A percentile compares a stretch with the other conserved stretches of the same genome.
These are phyloP conservation scores for Spondyliosoma cantharus DNA, from an alignment of 2,797 vertebrate genomes.

Conservation along the genomic window DNA sequence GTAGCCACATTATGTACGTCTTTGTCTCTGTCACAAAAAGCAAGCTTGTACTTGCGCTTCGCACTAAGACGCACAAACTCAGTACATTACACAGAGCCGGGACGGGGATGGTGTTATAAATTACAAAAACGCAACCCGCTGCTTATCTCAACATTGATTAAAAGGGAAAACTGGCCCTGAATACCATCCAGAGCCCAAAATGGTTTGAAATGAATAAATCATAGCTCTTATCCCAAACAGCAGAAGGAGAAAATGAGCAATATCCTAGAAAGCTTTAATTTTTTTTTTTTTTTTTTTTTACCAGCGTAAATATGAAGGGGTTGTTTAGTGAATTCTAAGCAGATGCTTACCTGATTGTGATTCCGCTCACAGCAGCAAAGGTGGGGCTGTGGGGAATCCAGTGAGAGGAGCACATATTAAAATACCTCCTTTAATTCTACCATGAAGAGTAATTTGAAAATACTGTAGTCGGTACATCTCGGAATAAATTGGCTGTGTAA, in stretches of 20 bases:
- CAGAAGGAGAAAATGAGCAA: constrained; percentile 78
- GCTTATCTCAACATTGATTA: constrained; percentile 77
- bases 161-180: constrained; percentile 73
- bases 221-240: constrained; percentile 74
- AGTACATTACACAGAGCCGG: constrained; percentile 47
- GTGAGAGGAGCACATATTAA: constrained; percentile 39
- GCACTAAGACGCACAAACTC: constrained; percentile 17
- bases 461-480: constrained; percentile 34
- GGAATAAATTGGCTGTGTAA: constrained; percentile 57
- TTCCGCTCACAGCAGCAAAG: constrained; percentile 68
- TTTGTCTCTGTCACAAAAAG: constrained; percentile 18
- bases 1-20: background rate
- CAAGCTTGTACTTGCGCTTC: constrained; percentile 8
- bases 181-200: constrained; percentile 69
- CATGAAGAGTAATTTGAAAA: constrained; percentile 49
- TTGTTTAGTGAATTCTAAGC: constrained; percentile 77
- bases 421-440: constrained; percentile 53
- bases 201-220: constrained; percentile 80
- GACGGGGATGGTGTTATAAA: constrained; percentile 57
- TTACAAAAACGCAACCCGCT: constrained; percentile 69
- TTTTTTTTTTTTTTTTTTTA: constrained; percentile 70
- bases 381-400: constrained; percentile 53
- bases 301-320: constrained; percentile 70
- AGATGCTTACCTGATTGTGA: constrained; percentile 80
- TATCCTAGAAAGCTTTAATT: constrained; percentile 76